Evolutionary conservation across 2,797 vertebrate species (phyloP), one percentile per base, ranked within the genome.

Genomic region (Chrosomus eos): DNA sequence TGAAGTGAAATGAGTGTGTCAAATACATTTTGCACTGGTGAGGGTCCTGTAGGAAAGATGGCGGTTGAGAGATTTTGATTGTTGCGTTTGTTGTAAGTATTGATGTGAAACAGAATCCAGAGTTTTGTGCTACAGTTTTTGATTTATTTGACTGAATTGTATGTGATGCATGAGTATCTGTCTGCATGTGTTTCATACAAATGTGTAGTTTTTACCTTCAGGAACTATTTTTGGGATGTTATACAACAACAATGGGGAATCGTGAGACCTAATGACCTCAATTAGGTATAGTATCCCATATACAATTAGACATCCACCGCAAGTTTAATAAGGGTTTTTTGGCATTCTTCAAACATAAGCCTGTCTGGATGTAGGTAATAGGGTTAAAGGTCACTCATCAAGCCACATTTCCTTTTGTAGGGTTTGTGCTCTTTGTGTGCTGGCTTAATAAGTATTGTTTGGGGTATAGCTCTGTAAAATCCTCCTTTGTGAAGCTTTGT

Each of bases 351-450:
- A 45, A 48, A 73, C 55, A 36, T 13, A 23, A 10, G 5, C 5
- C 80, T 64, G 21, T 70, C 11, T 31, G 31, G 60, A 55, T 83
- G 4, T 77, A 68, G 45, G n/a, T 78, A 84, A 60, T 43, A 70
- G 13, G 64, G 19, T 84, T 64, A 84, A 70, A 60, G 48, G 51
- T 71, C 33, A 70, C 62, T 28, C 33, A 70, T 78, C 74, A 45
- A 6, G 38, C 31, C 31, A 43, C 40, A 21, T 62, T 64, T 60
- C 58, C 28, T 62, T 64, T 60, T 43, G 16, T 45, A 66, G 58
- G 58, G 36, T 82, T 82, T 72, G 31, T 78, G 14, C 16, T 58
- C 3, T 6, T 36, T 60, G 10, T 33, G 14, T 51, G 3, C 31
- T 40, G 33, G 10, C 16, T 53, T 77, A 23, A 62, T n/a, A 64